Evolutionary conservation across 30 jellyfish, hydroid and myxozoan species (phyloP).

Genomic region (Aurelia aurita): DNA sequence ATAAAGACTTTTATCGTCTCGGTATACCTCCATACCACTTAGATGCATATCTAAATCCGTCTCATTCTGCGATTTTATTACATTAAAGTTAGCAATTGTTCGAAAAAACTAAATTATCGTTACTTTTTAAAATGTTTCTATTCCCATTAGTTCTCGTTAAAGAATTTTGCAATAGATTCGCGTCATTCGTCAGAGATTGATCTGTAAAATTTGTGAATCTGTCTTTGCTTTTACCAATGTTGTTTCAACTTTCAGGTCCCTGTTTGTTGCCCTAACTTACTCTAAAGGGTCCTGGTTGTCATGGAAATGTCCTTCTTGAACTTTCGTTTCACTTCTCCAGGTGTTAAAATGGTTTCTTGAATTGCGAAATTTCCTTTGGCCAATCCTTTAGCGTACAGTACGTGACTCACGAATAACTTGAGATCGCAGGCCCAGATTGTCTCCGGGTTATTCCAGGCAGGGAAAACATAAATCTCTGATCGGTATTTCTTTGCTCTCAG

Average conservation of each 20-base stretch:
- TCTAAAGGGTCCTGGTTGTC: conserved; percentile 22
- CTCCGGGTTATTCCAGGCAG: conserved; percentile 57
- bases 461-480: conserved; percentile 53
- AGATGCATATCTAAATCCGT: conserved; percentile 27
- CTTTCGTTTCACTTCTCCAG: conserved; percentile 69
- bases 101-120: conserved; percentile 13
- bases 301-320: conserved; percentile 60
- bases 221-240: too few species aligned
- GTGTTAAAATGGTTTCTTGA: conserved; percentile 54
- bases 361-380: conserved; percentile 56
- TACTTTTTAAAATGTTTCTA: neutral
- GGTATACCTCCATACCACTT: conserved; percentile 26
- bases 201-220: too few species aligned
- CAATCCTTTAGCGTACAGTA: conserved; percentile 37
- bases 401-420: conserved; percentile 35
- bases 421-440: conserved; percentile 60
- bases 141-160: conserved; percentile 11
- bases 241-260: too few species aligned
- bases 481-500: conserved; percentile 44
- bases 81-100: conserved; percentile 5
- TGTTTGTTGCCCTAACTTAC: too few species aligned
- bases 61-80: conserved; percentile 7
- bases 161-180: too few species aligned
- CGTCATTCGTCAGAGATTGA: too few species aligned
- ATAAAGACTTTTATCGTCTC: conserved; percentile 2